Evolutionary conservation across 1,140 invertebrate genomes (phyloP).

Genomic region (Drosophila kohkoa): DNA sequence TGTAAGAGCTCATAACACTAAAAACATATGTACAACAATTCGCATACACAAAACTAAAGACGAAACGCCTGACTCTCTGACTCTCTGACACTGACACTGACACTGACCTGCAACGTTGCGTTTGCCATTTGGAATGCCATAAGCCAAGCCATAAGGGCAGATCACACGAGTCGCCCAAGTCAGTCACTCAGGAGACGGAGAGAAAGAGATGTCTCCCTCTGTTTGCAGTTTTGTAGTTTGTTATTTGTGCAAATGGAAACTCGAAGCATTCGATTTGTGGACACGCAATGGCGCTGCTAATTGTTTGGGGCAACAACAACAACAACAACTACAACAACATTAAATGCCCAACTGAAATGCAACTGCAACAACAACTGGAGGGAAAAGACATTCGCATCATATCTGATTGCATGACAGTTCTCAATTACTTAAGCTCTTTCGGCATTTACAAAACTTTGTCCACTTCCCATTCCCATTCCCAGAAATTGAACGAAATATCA

Average conservation of each 20-base stretch:
- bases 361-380: constrained; percentile 31
- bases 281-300: constrained; percentile 71
- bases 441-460: constrained; percentile 32
- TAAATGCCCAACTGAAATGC: constrained; percentile 35
- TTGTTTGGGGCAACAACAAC: constrained; percentile 50
- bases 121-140: constrained; percentile 50
- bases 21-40: constrained; percentile 33
- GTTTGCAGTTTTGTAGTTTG: background rate
- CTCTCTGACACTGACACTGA: constrained; percentile 23
- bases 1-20: constrained; percentile 3
- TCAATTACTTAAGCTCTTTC: constrained; percentile 69
- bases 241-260: background rate
- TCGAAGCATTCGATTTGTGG: constrained; percentile 14
- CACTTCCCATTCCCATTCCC: constrained; percentile 12
- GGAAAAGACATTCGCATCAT: constrained; percentile 45
- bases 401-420: constrained; percentile 84
- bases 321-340: constrained; percentile 39
- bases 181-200: too few relatives aligned
- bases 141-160: constrained; percentile 37
- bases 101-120: constrained; percentile 46
- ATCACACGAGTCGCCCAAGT: constrained; percentile 56
- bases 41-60: background rate
- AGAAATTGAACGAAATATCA: constrained; percentile 7
- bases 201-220: constrained; percentile 19
- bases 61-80: constrained; percentile 6